These are phyloP conservation scores for Hippocampus zosterae DNA, from an alignment of 2,113 vertebrate species.

Conservation along the genomic window DNA sequence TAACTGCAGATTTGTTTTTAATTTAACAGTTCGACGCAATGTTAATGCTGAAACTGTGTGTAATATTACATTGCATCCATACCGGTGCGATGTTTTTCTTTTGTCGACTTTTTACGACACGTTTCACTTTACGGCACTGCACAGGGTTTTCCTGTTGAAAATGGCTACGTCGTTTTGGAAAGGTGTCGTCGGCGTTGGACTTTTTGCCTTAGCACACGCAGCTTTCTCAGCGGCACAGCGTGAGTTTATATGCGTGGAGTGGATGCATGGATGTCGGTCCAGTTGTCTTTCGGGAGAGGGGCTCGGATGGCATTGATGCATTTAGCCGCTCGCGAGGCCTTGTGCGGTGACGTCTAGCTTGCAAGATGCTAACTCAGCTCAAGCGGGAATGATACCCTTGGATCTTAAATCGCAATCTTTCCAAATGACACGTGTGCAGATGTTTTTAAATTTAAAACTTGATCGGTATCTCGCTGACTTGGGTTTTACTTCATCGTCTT, in stretches of 20 bases:
- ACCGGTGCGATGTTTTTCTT: neutral
- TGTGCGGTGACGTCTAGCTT: conserved; percentile 14
- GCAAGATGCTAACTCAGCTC: conserved; percentile 21
- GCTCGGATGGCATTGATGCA: neutral
- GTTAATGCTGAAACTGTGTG: neutral
- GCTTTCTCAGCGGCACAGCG: conserved; percentile 94
- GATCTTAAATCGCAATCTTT: neutral
- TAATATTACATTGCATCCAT: neutral
- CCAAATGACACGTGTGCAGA: neutral
- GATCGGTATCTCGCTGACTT: neutral
- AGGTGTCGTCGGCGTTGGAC: conserved; percentile 87
- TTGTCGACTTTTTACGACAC: conserved; percentile 37
- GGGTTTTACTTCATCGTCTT: neutral
- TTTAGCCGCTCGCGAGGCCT: conserved; percentile 34
- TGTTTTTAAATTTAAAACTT: neutral
- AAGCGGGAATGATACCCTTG: neutral
- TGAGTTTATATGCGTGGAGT: conserved; percentile 49
- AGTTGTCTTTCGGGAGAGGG: rapidly evolving
- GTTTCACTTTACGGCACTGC: conserved; percentile 39
- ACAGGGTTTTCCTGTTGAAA: conserved; percentile 47
- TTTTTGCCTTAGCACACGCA: conserved; percentile 91
- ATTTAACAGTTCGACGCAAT: neutral
- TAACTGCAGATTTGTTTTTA: neutral
- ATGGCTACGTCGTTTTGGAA: conserved; percentile 94
- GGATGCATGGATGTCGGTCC: rapidly evolving